Evolutionary conservation across 2,797 vertebrate species (phyloP).

Genomic region (Microctenopoma stevenorrisi): DNA sequence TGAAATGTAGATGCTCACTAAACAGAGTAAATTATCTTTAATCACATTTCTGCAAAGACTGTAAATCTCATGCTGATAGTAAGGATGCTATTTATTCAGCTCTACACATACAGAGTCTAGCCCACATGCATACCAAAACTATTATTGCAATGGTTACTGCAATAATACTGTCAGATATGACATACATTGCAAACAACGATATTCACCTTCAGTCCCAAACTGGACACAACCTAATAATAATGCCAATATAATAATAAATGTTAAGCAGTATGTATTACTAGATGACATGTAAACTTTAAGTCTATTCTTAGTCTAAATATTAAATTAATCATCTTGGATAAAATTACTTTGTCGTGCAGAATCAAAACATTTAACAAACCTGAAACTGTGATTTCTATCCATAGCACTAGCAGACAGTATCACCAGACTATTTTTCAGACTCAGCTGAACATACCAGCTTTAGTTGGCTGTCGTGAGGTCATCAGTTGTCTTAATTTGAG

Average conservation of each 20-base stretch:
- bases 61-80: not conserved
- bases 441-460: conserved; percentile 50
- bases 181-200: too few relatives aligned
- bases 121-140: not conserved
- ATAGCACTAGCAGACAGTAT: conserved; percentile 16
- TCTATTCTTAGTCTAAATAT: too few relatives aligned
- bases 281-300: too few relatives aligned
- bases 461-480: conserved; percentile 58
- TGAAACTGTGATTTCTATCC: conserved; percentile 21
- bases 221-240: too few relatives aligned
- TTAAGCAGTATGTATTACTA: too few relatives aligned
- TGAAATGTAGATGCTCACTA: not conserved
- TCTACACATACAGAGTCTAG: not conserved
- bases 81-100: not conserved
- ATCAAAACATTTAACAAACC: conserved; percentile 8
- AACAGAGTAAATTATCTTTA: too few relatives aligned
- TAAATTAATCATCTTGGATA: too few relatives aligned
- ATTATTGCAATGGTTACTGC: not conserved
- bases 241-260: too few relatives aligned
- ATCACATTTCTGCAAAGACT: not conserved
- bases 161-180: not conserved
- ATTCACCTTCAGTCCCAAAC: too few relatives aligned
- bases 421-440: conserved; percentile 53
- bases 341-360: not conserved
- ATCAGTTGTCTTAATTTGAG: conserved; percentile 73